phyloP scores from a whole-genome alignment of 2,797 vertebrate genomes.

The Craterocephalus amniculus region DNA sequence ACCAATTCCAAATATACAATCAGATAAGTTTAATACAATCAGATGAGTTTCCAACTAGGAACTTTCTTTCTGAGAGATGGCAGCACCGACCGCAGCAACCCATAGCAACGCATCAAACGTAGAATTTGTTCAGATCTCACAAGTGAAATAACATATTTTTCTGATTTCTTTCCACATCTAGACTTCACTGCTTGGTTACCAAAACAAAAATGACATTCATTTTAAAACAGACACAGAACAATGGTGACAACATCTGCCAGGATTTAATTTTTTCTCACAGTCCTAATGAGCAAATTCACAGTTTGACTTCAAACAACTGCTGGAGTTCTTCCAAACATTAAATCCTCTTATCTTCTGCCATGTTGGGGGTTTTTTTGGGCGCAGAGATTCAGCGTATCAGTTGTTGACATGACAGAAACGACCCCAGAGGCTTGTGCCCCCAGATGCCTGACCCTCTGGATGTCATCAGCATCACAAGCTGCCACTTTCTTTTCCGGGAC shows the following conservation, averaged over 20 bases:
- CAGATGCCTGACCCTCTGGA: slow-evolving; percentile 47
- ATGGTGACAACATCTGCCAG: rapidly evolving
- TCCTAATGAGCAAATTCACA: not conserved
- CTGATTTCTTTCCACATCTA: not conserved
- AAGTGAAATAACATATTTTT: not conserved
- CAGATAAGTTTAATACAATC: not conserved
- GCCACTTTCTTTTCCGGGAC: slow-evolving; percentile 60
- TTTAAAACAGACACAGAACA: not conserved
- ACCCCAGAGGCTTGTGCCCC: slow-evolving; percentile 28
- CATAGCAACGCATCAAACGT: not conserved
- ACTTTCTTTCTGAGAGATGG: not conserved
- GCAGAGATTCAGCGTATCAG: slow-evolving; percentile 3
- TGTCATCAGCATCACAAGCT: slow-evolving; percentile 48
- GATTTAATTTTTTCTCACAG: not conserved
- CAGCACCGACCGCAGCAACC: too few species aligned
- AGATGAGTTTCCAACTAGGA: not conserved
- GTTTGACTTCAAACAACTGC: not conserved
- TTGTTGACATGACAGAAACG: slow-evolving; percentile 31
- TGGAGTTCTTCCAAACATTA: not conserved
- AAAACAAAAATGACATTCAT: not conserved
- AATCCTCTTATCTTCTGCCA: not conserved
- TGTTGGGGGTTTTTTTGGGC: slow-evolving; percentile 11
- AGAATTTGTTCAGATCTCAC: not conserved
- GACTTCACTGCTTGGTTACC: not conserved
- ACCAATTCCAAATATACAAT: not conserved